Evolutionary conservation across 2,888 invertebrate genomes (phyloP).

Genomic region (Agrotis clavis): DNA sequence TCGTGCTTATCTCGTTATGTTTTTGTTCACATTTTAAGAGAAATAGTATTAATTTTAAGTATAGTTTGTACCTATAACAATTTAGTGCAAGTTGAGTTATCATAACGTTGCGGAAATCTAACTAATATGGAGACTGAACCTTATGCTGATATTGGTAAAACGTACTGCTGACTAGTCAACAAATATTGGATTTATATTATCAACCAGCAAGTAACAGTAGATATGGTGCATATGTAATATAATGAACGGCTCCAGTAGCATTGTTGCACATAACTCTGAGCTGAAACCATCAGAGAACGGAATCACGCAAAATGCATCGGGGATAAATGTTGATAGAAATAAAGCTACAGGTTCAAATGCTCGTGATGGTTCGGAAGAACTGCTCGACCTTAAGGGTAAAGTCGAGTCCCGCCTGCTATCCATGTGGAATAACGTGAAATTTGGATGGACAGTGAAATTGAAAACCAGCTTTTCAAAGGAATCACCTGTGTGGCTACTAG

Average conservation of each 20-base stretch:
- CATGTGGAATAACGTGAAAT: constrained; percentile 98
- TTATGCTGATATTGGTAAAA: constrained; percentile 23
- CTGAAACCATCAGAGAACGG: constrained; percentile 73
- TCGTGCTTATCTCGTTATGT: constrained; percentile 36
- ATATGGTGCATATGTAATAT: constrained; percentile 63
- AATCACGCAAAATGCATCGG: constrained; percentile 71
- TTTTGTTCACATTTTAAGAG: constrained; percentile 38
- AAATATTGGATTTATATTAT: constrained; percentile 47
- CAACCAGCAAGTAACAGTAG: constrained; percentile 43
- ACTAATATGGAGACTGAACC: constrained; percentile 46
- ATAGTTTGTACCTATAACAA: constrained; percentile 14
- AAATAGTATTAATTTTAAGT: constrained; percentile 25
- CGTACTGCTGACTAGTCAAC: constrained; percentile 56
- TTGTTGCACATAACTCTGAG: constrained; percentile 75
- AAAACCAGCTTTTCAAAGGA: constrained; percentile 95
- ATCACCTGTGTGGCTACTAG: constrained; percentile 96
- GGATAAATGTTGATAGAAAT: constrained; percentile 71
- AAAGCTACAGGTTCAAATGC: constrained; percentile 77
- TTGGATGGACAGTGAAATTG: constrained; percentile 96
- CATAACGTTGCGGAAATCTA: constrained; percentile 4
- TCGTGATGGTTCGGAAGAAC: constrained; percentile 83
- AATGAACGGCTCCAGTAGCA: constrained; percentile 82
- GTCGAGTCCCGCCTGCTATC: constrained; percentile 96
- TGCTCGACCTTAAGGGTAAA: constrained; percentile 93
- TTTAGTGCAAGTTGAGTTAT: constrained; percentile 18